phyloP scores from a whole-genome alignment of 2,888 invertebrate genomes.

The Cephonodes hylas region DNA sequence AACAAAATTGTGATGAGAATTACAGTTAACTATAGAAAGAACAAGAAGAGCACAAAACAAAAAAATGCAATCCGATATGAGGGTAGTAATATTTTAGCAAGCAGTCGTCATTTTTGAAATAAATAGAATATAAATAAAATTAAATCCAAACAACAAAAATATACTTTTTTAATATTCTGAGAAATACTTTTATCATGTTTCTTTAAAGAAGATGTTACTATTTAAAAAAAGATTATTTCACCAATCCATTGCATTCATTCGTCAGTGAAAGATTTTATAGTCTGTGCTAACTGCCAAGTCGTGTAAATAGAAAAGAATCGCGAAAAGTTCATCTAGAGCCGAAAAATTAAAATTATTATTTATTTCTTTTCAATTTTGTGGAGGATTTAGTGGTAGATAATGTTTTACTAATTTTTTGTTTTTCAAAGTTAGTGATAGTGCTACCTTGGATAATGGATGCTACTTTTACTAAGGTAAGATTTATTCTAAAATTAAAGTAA shows the following conservation, averaged over 20 bases:
- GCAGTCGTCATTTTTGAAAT: no score
- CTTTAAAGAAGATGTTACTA: no score
- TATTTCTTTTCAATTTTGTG: not conserved
- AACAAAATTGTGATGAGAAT: not conserved
- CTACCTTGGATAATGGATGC: conserved; percentile 38
- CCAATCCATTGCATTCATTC: not conserved
- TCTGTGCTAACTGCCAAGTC: not conserved
- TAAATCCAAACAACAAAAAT: no score
- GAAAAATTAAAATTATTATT: conserved; percentile 8
- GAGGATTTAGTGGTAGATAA: not conserved
- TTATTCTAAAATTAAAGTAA: not conserved
- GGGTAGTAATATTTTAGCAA: no score
- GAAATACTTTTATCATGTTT: no score
- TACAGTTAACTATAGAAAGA: not conserved
- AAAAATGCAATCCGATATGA: no score
- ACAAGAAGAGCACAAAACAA: no score
- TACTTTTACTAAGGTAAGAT: conserved; percentile 38
- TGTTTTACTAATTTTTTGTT: conserved; percentile 15
- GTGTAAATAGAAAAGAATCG: conserved; percentile 4
- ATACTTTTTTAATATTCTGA: no score
- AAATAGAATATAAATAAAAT: no score
- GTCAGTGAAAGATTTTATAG: not conserved
- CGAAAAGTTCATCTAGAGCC: not conserved
- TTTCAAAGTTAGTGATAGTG: conserved; percentile 13
- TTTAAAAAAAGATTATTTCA: not conserved